Evolutionary conservation across 2,113 vertebrate genomes (phyloP), one percentile per base, ranked within the genome.

Genomic region (Lipotes vexillifer): DNA sequence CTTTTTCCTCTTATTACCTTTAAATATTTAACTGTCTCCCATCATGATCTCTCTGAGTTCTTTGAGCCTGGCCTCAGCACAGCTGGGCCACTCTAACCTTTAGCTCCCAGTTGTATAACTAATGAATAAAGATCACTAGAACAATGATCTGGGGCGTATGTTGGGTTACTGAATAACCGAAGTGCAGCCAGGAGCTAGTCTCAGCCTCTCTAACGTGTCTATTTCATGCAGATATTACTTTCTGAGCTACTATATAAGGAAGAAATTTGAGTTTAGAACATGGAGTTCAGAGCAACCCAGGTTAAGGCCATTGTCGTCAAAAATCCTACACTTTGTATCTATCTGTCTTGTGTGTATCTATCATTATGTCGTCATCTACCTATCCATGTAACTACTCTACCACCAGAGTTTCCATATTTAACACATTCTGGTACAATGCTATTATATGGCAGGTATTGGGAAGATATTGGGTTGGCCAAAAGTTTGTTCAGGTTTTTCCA

Each of bases 11-110:
- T 66, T 75, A 80, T 83, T 90, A 83, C 44, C 41, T 80, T 96
- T 94, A 91, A 91, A 78, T 96, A 83, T 86, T 95, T 97, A 93
- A 93, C 94, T 82, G 36, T 68, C 71, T 96, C 65, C 17, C 65
- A n/a, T 82, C 57, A 41, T 88, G 36, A 71, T 59, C 59, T 83
- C 81, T 90, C 84, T 63, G 57, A 68, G 52, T 65, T 92, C 77
- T 90, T 61, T 95, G 52, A 94, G 49, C 13, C 38, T 85, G 90
- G 27, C 31, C 23, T 88, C 29, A 66, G 71, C 55, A 80, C 49
- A 93, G 44, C 90, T 93, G 77, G 46, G 33, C 55, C 49, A 55
- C 38, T 63, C 8, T 65, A 78, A 89, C 52, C 8, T 6, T 86
- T 66, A 94, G 63, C 49, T 95, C 90, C 96, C 86, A 88, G 41